A percentile compares a stretch with the other conserved stretches of the same genome.
Evolutionary conservation across 2,888 invertebrate species (phyloP).

Genomic region (Griposia aprilina): DNA sequence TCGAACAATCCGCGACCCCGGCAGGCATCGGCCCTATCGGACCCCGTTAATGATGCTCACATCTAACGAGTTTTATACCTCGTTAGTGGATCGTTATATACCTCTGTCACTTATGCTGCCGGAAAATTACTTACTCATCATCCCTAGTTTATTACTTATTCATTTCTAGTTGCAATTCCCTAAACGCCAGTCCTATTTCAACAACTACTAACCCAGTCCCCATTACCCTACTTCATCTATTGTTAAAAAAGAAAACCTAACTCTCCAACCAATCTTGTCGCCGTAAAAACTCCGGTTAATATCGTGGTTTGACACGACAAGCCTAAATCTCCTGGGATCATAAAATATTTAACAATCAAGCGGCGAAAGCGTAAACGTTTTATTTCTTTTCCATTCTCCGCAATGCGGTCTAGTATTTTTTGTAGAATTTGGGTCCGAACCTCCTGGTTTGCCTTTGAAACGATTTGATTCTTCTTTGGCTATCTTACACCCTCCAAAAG

Average conservation of each 20-base stretch:
- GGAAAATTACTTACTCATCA: not conserved
- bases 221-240: conserved; percentile 15
- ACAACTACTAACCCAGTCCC: not conserved
- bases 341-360: conserved; percentile 82
- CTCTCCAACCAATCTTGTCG: conserved; percentile 57
- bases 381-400: conserved; percentile 75
- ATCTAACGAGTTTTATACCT: too few species aligned
- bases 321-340: conserved; percentile 72
- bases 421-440: conserved; percentile 42
- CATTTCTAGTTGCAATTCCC: not conserved
- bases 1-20: too few species aligned
- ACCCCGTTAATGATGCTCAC: too few species aligned
- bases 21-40: too few species aligned
- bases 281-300: conserved; percentile 66
- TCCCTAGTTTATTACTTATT: not conserved
- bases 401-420: conserved; percentile 73
- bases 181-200: conserved; percentile 1
- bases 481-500: not conserved
- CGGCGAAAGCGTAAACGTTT: conserved; percentile 74
- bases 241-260: conserved; percentile 41
- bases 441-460: conserved; percentile 15
- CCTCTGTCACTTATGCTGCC: not conserved
- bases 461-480: not conserved
- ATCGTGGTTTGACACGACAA: conserved; percentile 66
- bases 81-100: not conserved